Conservation (phyloP, 2,113 vertebrate genomes). For the Ancistrus triradiatus region DNA sequence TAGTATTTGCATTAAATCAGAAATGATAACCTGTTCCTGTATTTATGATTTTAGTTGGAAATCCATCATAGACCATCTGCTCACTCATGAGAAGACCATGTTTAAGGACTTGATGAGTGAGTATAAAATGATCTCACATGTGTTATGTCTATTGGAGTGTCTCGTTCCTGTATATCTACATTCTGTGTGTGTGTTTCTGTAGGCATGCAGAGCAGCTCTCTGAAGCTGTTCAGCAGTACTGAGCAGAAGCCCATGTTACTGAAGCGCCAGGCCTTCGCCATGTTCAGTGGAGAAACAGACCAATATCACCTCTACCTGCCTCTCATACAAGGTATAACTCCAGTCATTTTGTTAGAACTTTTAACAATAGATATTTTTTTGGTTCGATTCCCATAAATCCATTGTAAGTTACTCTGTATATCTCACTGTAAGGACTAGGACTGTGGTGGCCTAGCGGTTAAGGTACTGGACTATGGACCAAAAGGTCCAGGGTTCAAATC, state of each 20-base stretch:
- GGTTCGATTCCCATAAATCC: too few species aligned
- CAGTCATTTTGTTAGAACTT: too few species aligned
- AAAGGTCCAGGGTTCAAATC: too few species aligned
- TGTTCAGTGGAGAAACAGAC: slow-evolving; percentile 91
- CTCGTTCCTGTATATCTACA: background rate
- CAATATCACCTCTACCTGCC: slow-evolving; percentile 96
- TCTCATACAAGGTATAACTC: slow-evolving; percentile 84
- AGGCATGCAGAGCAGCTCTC: slow-evolving; percentile 91
- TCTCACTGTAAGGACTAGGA: too few species aligned
- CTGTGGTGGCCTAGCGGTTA: too few species aligned
- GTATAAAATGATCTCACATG: slow-evolving; percentile 53
- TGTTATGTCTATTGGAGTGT: slow-evolving; percentile 1
- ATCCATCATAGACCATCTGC: slow-evolving; percentile 89
- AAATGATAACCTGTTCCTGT: background rate
- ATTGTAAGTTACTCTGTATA: too few species aligned
- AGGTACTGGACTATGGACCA: too few species aligned
- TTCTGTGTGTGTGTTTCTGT: slow-evolving; percentile 11
- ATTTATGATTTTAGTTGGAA: slow-evolving; percentile 77
- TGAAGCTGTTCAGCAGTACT: slow-evolving; percentile 83
- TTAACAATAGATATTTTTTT: too few species aligned
- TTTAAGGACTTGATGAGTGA: slow-evolving; percentile 98
- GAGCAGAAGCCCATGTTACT: slow-evolving; percentile 95
- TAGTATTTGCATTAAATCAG: too few species aligned
- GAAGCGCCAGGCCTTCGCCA: slow-evolving; percentile 90
- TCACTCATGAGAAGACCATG: slow-evolving; percentile 98